Percentiles rank a stretch among this genome's conserved stretches.
Conservation (phyloP, 2,113 vertebrate species). For the Perognathus longimembris region DNA sequence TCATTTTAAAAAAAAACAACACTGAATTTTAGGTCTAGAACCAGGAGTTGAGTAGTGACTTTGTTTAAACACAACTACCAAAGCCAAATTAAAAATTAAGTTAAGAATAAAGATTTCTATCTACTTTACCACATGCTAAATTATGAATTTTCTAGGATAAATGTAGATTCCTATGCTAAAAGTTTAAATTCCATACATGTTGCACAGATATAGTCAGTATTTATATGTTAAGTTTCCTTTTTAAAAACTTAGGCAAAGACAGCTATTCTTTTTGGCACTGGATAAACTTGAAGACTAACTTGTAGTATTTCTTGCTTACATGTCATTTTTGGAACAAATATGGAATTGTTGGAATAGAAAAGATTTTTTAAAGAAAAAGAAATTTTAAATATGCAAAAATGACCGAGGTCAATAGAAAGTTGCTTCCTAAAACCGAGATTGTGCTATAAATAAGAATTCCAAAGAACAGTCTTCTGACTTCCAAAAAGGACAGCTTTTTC, state of each 20-base stretch:
- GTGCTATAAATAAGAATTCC: slow-evolving; percentile 45
- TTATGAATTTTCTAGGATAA: slow-evolving; percentile 53
- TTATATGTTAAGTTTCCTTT: neutral
- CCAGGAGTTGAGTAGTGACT: neutral
- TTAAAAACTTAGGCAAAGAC: slow-evolving; percentile 2
- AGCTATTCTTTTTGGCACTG: neutral
- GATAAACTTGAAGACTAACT: neutral
- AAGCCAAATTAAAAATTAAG: slow-evolving; percentile 62
- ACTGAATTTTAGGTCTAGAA: slow-evolving; percentile 26
- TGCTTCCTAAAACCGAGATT: slow-evolving; percentile 41
- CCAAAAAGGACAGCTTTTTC: neutral
- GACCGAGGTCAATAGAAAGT: slow-evolving; percentile 35
- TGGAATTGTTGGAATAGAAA: neutral
- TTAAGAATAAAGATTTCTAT: slow-evolving; percentile 44
- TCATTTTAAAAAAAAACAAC: neutral
- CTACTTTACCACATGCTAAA: neutral
- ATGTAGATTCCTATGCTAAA: neutral
- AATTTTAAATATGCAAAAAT: neutral
- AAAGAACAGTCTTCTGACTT: neutral
- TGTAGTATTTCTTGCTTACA: neutral
- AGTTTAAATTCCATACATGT: neutral
- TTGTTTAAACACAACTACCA: neutral
- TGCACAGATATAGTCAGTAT: neutral
- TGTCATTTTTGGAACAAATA: neutral
- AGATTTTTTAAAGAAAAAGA: neutral